phyloP scores from a whole-genome alignment of 53 echinoderm and acorn worm species.

The Holothuria scabra region DNA sequence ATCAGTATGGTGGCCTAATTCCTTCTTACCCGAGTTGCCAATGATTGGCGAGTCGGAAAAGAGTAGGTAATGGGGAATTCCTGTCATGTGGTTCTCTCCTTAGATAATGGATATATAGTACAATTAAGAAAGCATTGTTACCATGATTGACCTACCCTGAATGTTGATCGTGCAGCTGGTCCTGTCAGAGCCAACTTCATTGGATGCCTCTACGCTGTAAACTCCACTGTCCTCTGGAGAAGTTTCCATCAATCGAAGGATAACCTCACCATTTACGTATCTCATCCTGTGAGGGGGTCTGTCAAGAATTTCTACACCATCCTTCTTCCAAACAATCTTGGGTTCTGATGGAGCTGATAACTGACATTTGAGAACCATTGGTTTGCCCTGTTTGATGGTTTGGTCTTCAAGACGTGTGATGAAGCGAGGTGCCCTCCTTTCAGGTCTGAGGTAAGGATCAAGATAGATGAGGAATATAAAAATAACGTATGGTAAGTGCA shows the following conservation, averaged over 20 bases:
- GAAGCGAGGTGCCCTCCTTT: constrained; percentile 34
- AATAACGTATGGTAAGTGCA: no score
- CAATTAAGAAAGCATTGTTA: no score
- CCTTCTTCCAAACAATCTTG: constrained; percentile 31
- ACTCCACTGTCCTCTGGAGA: constrained; percentile 19
- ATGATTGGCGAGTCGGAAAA: no score
- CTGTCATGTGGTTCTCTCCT: no score
- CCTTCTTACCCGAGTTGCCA: no score
- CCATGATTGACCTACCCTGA: constrained; percentile 14
- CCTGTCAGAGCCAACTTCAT: constrained; percentile 29
- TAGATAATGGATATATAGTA: no score
- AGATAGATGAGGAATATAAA: no score
- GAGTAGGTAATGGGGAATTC: no score
- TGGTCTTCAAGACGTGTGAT: constrained; percentile 29
- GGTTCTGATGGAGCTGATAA: constrained; percentile 33
- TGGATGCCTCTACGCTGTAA: constrained; percentile 18
- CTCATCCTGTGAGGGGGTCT: constrained; percentile 40
- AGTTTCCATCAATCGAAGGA: constrained; percentile 49
- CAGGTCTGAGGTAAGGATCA: background rate
- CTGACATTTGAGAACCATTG: constrained; percentile 42
- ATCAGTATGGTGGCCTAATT: no score
- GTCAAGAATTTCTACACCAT: constrained; percentile 20
- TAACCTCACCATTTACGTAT: constrained; percentile 46
- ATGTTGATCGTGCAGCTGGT: constrained; percentile 23
- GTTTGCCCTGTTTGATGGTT: constrained; percentile 48